A percentile compares a stretch with the other conserved stretches of the same genome.
Evolutionary conservation across 92 coral and sea anemone species (phyloP).

Genomic region (Phymanthus crucifer): DNA sequence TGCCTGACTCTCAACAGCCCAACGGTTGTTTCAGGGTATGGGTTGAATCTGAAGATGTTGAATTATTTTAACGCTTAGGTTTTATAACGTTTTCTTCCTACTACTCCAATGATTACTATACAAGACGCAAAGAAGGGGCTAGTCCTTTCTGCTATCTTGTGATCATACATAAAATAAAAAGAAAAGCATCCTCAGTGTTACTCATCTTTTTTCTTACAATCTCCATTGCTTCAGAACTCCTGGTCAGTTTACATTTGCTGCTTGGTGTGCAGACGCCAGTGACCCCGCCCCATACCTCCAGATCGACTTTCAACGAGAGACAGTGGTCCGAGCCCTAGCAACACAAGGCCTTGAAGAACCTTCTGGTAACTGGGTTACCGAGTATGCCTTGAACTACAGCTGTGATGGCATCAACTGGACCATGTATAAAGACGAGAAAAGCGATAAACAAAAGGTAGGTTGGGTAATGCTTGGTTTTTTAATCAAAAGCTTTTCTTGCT

Average conservation of each 20-base stretch:
- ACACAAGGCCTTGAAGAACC: conserved; percentile 70
- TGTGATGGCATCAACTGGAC: conserved; percentile 84
- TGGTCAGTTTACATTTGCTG: conserved; percentile 60
- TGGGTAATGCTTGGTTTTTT: too few relatives aligned
- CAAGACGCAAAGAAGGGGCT: too few relatives aligned
- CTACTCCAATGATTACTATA: too few relatives aligned
- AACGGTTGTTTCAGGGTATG: too few relatives aligned
- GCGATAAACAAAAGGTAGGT: conserved; percentile 57
- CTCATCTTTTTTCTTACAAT: neutral
- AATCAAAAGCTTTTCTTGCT: neutral
- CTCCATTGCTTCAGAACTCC: conserved; percentile 18
- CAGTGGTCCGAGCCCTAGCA: conserved; percentile 73
- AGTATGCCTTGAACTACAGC: conserved; percentile 87
- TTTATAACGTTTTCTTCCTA: too few relatives aligned
- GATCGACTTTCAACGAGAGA: conserved; percentile 74
- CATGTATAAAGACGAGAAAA: conserved; percentile 47
- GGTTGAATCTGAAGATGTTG: too few relatives aligned
- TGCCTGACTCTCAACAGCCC: too few relatives aligned
- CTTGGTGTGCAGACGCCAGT: conserved; percentile 82
- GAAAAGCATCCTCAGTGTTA: neutral
- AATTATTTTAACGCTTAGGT: too few relatives aligned
- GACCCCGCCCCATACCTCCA: conserved; percentile 72
- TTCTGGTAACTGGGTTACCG: conserved; percentile 73
- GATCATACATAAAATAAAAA: too few relatives aligned
- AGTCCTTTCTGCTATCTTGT: too few relatives aligned